phyloP scores from a whole-genome alignment of 2,113 vertebrate species.

The Ceratotherium simum region DNA sequence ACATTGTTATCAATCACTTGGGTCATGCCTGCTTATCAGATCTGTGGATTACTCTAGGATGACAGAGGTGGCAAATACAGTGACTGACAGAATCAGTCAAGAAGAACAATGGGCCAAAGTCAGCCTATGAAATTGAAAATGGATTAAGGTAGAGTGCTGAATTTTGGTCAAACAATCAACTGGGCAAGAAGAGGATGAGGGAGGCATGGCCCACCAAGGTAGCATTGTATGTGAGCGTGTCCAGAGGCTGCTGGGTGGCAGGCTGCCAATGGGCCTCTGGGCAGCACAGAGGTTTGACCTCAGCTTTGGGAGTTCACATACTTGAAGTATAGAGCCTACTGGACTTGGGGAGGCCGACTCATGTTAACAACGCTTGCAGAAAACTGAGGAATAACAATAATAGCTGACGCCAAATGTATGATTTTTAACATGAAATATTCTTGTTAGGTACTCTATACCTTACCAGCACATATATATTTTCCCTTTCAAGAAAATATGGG shows the following conservation, averaged over 20 bases:
- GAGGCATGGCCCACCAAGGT: neutral
- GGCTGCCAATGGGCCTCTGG: neutral
- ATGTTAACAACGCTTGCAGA: neutral
- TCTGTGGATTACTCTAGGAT: neutral
- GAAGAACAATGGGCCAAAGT: conserved; percentile 30
- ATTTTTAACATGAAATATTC: neutral
- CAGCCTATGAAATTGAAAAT: neutral
- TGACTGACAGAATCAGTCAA: conserved; percentile 45
- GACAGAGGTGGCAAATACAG: neutral
- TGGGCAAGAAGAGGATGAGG: neutral
- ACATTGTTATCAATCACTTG: conserved; percentile 4
- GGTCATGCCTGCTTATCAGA: conserved; percentile 47
- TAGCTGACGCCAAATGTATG: neutral
- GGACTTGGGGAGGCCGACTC: neutral
- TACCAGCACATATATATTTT: neutral
- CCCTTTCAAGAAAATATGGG: neutral
- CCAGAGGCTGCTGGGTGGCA: too few species aligned
- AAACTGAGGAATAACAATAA: neutral
- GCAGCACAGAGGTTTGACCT: neutral
- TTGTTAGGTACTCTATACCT: neutral
- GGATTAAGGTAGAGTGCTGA: neutral
- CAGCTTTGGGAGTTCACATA: neutral
- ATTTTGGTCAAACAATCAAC: neutral
- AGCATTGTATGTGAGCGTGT: neutral
- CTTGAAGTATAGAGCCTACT: neutral